Evolutionary conservation across 2,888 invertebrate species (phyloP).

Genomic region (Macrophya annulata): DNA sequence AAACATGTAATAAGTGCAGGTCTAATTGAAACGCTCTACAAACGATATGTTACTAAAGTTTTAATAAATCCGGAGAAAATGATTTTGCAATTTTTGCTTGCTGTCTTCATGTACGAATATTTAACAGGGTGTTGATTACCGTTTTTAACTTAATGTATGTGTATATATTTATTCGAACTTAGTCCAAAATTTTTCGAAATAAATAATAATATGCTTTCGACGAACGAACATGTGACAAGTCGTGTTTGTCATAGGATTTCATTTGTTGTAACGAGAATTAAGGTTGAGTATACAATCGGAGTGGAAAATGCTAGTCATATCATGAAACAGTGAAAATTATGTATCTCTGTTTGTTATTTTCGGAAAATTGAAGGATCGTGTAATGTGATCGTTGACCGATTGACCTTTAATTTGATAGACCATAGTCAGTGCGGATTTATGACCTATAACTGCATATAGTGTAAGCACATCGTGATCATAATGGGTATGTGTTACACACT

Average conservation of each 20-base stretch:
- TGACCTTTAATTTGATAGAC: neutral
- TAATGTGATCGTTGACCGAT: slow-evolving; percentile 1
- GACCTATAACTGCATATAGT: neutral
- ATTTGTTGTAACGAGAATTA: slow-evolving; percentile 10
- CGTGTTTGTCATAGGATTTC: neutral
- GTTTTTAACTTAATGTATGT: neutral
- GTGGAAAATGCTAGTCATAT: neutral
- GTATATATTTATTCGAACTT: neutral
- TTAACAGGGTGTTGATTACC: slow-evolving; percentile 18
- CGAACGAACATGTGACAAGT: neutral
- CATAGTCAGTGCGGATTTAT: slow-evolving; percentile 17
- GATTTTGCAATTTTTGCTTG: slow-evolving; percentile 14
- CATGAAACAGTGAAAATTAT: neutral
- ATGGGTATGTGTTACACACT: slow-evolving; percentile 26
- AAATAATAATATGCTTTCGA: neutral
- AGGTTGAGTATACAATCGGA: slow-evolving; percentile 3
- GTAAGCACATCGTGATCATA: neutral
- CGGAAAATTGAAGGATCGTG: neutral
- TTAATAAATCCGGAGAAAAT: slow-evolving; percentile 40
- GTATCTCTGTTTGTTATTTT: neutral
- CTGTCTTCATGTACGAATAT: slow-evolving; percentile 60
- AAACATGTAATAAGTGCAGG: slow-evolving; percentile 61
- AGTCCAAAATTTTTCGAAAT: neutral
- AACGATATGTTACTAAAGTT: slow-evolving; percentile 57
- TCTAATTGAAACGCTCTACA: slow-evolving; percentile 63